Percentiles rank a stretch among this genome's conserved stretches.
Evolutionary conservation across 2,888 invertebrate genomes (phyloP).

Genomic region (Ichneumon xanthorius): DNA sequence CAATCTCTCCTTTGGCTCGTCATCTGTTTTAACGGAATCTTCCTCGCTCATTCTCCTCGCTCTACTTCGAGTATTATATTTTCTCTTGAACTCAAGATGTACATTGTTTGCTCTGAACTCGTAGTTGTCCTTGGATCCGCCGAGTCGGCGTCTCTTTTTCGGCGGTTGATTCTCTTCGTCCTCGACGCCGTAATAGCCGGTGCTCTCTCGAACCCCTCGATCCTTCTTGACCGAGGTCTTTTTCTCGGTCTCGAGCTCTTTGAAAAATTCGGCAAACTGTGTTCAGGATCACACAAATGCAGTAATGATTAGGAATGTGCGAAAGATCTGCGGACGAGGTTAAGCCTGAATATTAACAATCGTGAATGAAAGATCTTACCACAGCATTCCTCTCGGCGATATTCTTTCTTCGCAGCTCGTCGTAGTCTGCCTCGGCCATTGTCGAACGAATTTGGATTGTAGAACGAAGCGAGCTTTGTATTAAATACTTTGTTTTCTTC

Average conservation of each 20-base stretch:
- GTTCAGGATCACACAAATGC: conserved; percentile 11
- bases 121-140: background rate
- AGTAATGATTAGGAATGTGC: background rate
- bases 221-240: conserved; percentile 65
- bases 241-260: conserved; percentile 74
- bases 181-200: conserved; percentile 44
- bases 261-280: conserved; percentile 79
- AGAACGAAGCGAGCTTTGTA: background rate
- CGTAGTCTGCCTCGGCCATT: conserved; percentile 77
- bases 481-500: background rate
- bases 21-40: conserved; percentile 43
- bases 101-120: conserved; percentile 19
- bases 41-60: conserved; percentile 21
- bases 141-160: conserved; percentile 68
- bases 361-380: conserved; percentile 74
- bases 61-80: conserved; percentile 77
- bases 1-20: conserved; percentile 43
- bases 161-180: conserved; percentile 72
- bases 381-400: conserved; percentile 79
- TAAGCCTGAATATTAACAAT: conserved; percentile 56
- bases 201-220: conserved; percentile 56
- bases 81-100: conserved; percentile 60
- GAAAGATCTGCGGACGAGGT: conserved; percentile 30
- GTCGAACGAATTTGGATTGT: background rate
- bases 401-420: conserved; percentile 78